These are phyloP conservation scores for Macrotis lagotis DNA, from an alignment of 2,113 vertebrate species.

Conservation along the genomic window DNA sequence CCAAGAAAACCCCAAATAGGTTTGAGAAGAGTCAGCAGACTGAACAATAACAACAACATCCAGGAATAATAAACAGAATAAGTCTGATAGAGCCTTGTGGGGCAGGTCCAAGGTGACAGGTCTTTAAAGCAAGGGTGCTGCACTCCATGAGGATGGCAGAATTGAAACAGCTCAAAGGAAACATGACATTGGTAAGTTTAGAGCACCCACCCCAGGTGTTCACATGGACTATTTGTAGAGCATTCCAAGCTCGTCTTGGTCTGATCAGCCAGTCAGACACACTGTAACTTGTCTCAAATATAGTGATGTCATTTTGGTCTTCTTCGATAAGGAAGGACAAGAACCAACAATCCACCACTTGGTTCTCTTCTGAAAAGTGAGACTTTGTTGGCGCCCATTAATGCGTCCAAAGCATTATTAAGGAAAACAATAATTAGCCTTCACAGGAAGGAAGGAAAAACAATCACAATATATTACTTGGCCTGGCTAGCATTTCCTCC, in stretches of 20 bases:
- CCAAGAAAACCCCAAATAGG: too few species aligned
- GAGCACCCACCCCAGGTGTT: too few species aligned
- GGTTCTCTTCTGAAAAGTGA: neutral
- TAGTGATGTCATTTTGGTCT: too few species aligned
- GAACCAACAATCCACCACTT: neutral
- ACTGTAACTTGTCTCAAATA: too few species aligned
- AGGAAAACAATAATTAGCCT: conserved; percentile 54
- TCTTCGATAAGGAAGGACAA: too few species aligned
- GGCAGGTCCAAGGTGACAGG: neutral
- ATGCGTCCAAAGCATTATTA: conserved; percentile 45
- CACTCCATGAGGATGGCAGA: too few species aligned
- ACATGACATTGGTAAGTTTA: too few species aligned
- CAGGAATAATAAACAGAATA: neutral
- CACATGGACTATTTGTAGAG: too few species aligned
- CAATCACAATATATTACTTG: conserved; percentile 66
- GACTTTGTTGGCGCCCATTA: conserved; percentile 4
- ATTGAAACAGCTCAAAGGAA: too few species aligned
- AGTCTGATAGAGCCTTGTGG: neutral
- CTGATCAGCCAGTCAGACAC: too few species aligned
- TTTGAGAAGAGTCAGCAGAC: too few species aligned
- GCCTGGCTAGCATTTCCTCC: conserved; percentile 65
- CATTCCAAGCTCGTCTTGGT: too few species aligned
- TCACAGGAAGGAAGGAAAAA: conserved; percentile 64
- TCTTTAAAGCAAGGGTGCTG: neutral
- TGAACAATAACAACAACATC: neutral